A percentile compares a stretch with the other conserved stretches of the same genome.
Conservation (phyloP, 2,113 vertebrate genomes). For the Otis tarda region DNA sequence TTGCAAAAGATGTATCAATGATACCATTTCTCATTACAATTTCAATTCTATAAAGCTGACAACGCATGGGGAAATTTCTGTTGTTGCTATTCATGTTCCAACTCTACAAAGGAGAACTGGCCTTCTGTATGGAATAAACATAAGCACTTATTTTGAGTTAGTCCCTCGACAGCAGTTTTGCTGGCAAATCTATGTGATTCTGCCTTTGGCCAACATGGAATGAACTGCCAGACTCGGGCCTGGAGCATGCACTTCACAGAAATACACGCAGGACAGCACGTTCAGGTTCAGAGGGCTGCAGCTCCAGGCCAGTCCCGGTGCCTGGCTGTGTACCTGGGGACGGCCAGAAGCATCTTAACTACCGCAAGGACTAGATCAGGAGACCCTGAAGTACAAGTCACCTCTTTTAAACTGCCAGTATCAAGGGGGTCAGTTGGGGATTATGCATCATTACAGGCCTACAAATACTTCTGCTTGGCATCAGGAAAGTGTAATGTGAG, state of each 20-base stretch:
- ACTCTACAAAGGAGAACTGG: not conserved
- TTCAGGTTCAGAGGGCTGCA: not conserved
- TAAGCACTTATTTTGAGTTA: not conserved
- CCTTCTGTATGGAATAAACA: not conserved
- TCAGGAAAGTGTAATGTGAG: not conserved
- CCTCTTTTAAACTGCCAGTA: not conserved
- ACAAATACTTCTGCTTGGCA: not conserved
- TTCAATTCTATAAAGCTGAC: not conserved
- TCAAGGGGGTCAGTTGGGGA: not conserved
- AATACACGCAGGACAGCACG: rapidly evolving
- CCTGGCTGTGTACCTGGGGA: not conserved
- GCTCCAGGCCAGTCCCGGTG: not conserved
- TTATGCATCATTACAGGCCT: not conserved
- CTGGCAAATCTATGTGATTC: not conserved
- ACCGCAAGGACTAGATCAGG: not conserved
- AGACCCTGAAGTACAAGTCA: rapidly evolving
- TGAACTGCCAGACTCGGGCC: not conserved
- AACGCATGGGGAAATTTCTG: not conserved
- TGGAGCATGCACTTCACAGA: not conserved
- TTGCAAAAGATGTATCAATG: not conserved
- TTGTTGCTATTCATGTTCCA: not conserved
- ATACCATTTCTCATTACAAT: not conserved
- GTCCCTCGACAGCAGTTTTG: not conserved
- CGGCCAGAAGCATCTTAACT: not conserved
- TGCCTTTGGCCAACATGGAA: not conserved